Conservation (phyloP, 1,140 invertebrate genomes). For the Bemisia tabaci region DNA sequence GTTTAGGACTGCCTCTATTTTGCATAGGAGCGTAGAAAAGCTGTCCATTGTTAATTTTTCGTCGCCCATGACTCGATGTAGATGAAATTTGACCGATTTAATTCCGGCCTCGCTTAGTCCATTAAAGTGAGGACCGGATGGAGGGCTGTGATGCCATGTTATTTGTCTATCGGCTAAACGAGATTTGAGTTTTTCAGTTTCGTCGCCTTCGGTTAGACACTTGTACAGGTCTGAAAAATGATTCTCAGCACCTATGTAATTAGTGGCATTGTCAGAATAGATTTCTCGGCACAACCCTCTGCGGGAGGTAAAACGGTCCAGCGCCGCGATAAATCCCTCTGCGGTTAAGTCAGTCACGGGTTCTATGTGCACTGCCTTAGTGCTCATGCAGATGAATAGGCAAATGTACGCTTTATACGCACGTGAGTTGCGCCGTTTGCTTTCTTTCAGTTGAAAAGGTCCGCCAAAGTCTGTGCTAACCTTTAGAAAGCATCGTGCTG, state of each 20-base stretch:
- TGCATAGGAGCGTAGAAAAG: conserved; percentile 15
- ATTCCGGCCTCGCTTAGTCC: conserved; percentile 25
- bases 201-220: background rate
- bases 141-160: conserved; percentile 20
- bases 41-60: conserved; percentile 15
- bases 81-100: conserved; percentile 22
- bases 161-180: background rate
- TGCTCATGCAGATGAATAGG: conserved; percentile 25
- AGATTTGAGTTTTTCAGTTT: background rate
- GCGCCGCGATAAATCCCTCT: conserved; percentile 22
- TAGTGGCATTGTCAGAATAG: conserved; percentile 29
- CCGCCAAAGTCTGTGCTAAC: conserved; percentile 23
- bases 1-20: conserved; percentile 26
- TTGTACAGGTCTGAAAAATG: background rate
- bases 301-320: conserved; percentile 22
- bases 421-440: conserved; percentile 11
- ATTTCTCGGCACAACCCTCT: conserved; percentile 21
- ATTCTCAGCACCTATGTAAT: conserved; percentile 27
- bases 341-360: conserved; percentile 20
- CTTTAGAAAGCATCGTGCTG: conserved; percentile 13
- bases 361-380: conserved; percentile 26
- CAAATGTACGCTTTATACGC: conserved; percentile 24
- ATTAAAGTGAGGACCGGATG: conserved; percentile 24
- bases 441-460: conserved; percentile 16
- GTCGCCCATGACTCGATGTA: conserved; percentile 16